Evolutionary conservation across 2,888 invertebrate genomes (phyloP).

Genomic region (Synanthedon myopaeformis): DNA sequence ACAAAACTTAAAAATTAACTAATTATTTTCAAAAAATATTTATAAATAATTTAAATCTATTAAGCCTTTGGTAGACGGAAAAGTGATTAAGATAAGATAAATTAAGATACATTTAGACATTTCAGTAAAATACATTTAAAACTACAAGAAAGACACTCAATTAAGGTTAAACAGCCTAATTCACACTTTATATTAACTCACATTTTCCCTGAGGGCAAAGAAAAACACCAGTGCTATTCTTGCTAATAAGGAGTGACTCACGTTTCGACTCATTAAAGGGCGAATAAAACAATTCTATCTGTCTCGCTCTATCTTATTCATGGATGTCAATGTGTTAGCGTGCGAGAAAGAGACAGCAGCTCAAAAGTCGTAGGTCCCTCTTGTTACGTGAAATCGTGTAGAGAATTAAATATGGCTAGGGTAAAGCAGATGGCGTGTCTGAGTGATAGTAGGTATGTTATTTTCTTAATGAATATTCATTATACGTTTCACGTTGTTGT

Average conservation of each 20-base stretch:
- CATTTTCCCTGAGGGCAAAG: neutral
- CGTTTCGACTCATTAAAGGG: neutral
- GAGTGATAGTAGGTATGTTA: slow-evolving; percentile 15
- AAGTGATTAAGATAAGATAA: no score
- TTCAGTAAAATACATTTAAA: no score
- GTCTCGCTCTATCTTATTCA: slow-evolving; percentile 26
- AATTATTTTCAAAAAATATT: no score
- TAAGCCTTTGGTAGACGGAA: no score
- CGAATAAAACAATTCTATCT: slow-evolving; percentile 5
- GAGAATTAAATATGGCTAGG: slow-evolving; percentile 34
- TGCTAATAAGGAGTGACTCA: neutral
- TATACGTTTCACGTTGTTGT: neutral
- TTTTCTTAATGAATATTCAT: neutral
- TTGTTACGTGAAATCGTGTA: slow-evolving; percentile 21
- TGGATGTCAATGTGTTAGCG: slow-evolving; percentile 6
- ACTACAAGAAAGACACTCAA: no score
- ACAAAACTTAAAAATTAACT: no score
- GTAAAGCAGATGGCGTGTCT: slow-evolving; percentile 19
- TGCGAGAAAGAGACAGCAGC: slow-evolving; percentile 5
- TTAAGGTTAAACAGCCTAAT: no score
- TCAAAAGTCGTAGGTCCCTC: slow-evolving; percentile 11
- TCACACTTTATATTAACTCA: no score
- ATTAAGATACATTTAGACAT: no score
- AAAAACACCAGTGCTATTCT: neutral
- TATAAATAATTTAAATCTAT: no score